Conservation (phyloP, 2,113 vertebrate genomes). For the Rana temporaria region DNA sequence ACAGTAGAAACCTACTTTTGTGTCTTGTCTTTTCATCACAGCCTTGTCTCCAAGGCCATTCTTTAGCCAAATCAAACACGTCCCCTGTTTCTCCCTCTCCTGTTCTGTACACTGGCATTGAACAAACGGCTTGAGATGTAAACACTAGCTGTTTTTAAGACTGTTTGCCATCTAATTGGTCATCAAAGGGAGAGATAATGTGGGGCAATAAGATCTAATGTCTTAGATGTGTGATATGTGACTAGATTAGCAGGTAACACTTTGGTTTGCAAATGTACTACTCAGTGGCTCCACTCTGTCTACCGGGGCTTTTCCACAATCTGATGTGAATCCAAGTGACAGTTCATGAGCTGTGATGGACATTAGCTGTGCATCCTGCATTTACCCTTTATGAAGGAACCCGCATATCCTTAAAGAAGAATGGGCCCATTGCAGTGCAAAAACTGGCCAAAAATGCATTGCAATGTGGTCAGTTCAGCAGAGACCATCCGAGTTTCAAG, state of each 20-base stretch:
- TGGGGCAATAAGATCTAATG: conserved; percentile 70
- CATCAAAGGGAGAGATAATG: conserved; percentile 74
- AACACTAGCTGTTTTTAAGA: conserved; percentile 20
- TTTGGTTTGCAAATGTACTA: conserved; percentile 58
- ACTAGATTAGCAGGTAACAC: conserved; percentile 63
- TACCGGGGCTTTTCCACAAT: conserved; percentile 53
- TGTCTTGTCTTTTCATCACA: conserved; percentile 2
- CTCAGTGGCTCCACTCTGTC: conserved; percentile 67
- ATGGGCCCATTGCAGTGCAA: too few relatives aligned
- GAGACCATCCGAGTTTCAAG: too few relatives aligned
- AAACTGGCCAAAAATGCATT: too few relatives aligned
- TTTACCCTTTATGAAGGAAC: neutral
- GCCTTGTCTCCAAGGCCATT: conserved; percentile 13
- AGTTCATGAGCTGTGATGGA: neutral
- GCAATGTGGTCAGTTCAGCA: too few relatives aligned
- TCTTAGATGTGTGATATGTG: conserved; percentile 60
- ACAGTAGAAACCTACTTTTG: neutral
- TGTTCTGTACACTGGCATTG: conserved; percentile 1
- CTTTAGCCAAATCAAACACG: neutral
- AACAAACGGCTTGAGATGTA: conserved; percentile 25
- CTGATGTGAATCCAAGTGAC: conserved; percentile 39
- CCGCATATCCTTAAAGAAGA: too few relatives aligned
- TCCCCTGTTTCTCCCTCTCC: conserved; percentile 18
- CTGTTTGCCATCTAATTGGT: conserved; percentile 72
- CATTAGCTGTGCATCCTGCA: neutral